These are phyloP conservation scores for Pelvicachromis taeniatus DNA, from an alignment of 2,113 vertebrate species.

Conservation along the genomic window DNA sequence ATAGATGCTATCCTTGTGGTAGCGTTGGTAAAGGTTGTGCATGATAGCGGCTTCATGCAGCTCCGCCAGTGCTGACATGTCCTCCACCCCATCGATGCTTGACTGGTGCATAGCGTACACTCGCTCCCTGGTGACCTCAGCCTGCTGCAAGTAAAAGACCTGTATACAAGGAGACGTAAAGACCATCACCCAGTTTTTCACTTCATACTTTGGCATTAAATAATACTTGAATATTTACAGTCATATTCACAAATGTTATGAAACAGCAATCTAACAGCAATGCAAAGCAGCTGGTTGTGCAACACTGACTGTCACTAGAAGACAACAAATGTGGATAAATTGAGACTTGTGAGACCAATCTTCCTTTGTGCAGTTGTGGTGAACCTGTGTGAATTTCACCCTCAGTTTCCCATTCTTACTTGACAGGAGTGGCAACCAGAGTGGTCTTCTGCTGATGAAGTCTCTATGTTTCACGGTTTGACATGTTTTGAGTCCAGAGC, in stretches of 20 bases:
- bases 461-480: accelerated
- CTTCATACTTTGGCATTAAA: background rate
- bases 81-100: conserved; percentile 85
- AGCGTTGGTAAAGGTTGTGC: conserved; percentile 86
- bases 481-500: background rate
- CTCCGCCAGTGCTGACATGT: conserved; percentile 86
- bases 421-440: background rate
- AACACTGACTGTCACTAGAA: background rate
- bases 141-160: conserved; percentile 77
- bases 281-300: background rate
- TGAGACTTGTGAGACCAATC: background rate
- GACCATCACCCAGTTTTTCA: background rate
- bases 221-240: background rate
- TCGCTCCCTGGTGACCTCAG: conserved; percentile 76
- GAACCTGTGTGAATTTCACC: background rate
- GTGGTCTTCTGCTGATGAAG: background rate
- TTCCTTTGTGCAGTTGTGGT: background rate
- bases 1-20: conserved; percentile 84
- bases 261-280: background rate
- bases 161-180: conserved; percentile 26
- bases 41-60: conserved; percentile 90
- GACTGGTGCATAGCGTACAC: conserved; percentile 85
- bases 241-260: background rate
- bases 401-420: background rate
- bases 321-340: background rate